These are phyloP conservation scores for Typhlichthys eigenmanni DNA, from an alignment of 2,797 vertebrate species.

Conservation along the genomic window DNA sequence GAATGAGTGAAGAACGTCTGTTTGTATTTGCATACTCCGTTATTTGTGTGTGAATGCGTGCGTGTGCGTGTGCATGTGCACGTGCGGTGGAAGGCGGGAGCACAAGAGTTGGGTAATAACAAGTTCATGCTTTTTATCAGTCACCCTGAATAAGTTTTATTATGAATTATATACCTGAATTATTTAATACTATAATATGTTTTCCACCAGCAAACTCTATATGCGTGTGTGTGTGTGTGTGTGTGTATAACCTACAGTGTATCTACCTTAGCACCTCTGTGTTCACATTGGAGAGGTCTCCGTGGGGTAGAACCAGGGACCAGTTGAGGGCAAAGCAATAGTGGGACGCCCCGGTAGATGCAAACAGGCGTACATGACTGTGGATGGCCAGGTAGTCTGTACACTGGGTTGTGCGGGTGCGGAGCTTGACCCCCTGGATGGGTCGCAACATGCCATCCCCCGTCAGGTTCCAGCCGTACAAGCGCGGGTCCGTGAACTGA, in stretches of 20 bases:
- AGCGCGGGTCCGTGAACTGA: conserved; percentile 86
- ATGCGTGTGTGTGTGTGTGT: conserved; percentile 5
- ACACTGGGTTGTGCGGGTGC: conserved; percentile 84
- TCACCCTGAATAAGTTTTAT: too few species aligned
- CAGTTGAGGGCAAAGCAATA: conserved; percentile 94
- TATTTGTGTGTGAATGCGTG: neutral
- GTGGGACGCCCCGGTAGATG: conserved; percentile 82
- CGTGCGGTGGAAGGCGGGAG: neutral
- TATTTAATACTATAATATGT: too few species aligned
- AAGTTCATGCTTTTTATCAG: too few species aligned
- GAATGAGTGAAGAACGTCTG: neutral
- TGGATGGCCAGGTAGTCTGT: conserved; percentile 88
- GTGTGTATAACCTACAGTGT: neutral
- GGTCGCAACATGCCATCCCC: conserved; percentile 82
- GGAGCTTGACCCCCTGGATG: conserved; percentile 82
- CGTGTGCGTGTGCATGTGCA: neutral
- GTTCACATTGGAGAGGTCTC: conserved; percentile 79
- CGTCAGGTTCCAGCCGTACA: conserved; percentile 93
- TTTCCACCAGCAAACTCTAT: neutral
- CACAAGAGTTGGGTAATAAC: too few species aligned
- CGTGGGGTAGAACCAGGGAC: conserved; percentile 87
- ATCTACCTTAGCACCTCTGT: conserved; percentile 78
- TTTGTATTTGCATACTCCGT: conserved; percentile 4
- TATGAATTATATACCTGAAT: too few species aligned
- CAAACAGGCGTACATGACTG: conserved; percentile 81